These are phyloP conservation scores for Xiphophorus birchmanni DNA, from an alignment of 2,797 vertebrate genomes.

Conservation along the genomic window DNA sequence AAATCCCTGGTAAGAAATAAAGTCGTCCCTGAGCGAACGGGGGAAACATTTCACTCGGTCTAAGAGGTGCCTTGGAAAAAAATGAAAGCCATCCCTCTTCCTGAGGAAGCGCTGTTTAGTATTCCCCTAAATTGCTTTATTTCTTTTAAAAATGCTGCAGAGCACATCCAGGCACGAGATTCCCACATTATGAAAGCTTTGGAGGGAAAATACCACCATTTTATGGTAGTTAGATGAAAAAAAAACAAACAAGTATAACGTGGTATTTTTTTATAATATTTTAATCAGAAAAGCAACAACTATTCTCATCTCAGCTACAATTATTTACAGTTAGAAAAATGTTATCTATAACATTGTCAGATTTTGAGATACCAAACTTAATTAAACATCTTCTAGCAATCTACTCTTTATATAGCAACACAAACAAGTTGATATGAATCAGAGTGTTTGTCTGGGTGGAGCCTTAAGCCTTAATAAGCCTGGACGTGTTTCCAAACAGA, in stretches of 20 bases:
- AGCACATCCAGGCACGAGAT: slow-evolving; percentile 49
- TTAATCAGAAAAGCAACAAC: neutral
- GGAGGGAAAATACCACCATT: neutral
- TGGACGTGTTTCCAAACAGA: slow-evolving; percentile 1
- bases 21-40: slow-evolving; percentile 95
- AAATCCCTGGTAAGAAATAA: slow-evolving; percentile 99
- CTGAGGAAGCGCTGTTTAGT: slow-evolving; percentile 87
- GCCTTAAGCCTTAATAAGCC: neutral
- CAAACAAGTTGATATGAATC: neutral
- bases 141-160: slow-evolving; percentile 70
- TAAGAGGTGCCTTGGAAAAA: slow-evolving; percentile 95
- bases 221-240: neutral
- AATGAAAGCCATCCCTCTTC: slow-evolving; percentile 93
- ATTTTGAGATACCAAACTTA: neutral
- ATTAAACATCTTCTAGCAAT: neutral
- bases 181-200: neutral
- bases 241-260: neutral
- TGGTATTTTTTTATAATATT: neutral
- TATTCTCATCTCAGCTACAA: neutral
- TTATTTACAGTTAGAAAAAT: neutral
- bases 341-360: neutral
- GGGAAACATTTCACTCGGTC: slow-evolving; percentile 99
- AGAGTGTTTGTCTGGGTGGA: neutral
- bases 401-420: slow-evolving; percentile 1
- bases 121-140: slow-evolving; percentile 75